Base-by-base conservation (phyloP, 2,888 invertebrate genomes). In the Ormyrus nitidulus region DNA sequence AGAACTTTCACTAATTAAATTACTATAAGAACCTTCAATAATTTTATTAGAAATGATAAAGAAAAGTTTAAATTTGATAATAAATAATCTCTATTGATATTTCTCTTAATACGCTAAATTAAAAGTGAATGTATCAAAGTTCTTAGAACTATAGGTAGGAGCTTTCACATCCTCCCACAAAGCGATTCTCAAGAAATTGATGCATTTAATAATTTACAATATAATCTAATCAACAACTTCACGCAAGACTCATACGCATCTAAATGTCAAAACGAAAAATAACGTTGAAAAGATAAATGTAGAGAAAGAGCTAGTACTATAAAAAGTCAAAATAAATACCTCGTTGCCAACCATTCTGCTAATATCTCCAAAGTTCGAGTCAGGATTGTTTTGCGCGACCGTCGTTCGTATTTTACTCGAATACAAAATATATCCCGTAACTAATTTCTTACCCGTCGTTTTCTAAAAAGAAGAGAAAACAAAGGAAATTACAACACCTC, bases 381-480 rank as follows among this genome's bases (percentile, higher is more conserved):
- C 98, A 0, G 99, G 99, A 92, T 99, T 98, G 89, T 96, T 97
- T 85, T 96, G 95, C 83, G 97, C 95, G 83, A 99, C 96, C 74
- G 95, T 94, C 90, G 98, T 97, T 76, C 99, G 93, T 68, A 98
- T 95, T 92, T 99, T 99, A 88, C 98, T 96, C 61, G 99, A 98
- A 92, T 98, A 99, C 81, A 99, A 93, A 85, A 99, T 99, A 92
- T 99, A 99, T 8, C 99, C 99, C 81, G 98, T 99, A 86, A 96
- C 96, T 83, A 96, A 93, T 91, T 96, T 95, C 92, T 96, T 96
- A 85, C 94, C 94, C 88, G 94, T 84, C 82, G 89, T 85, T 90
- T 90, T 90, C 90, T 90, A 89, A 90, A 90, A 88, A 89, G 87
- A 88, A 86, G 89, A 48, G 70, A 56, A 81, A 61, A 56, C 54